Conservation (phyloP, 2,888 invertebrate species). For the Ennomos quercinarius region DNA sequence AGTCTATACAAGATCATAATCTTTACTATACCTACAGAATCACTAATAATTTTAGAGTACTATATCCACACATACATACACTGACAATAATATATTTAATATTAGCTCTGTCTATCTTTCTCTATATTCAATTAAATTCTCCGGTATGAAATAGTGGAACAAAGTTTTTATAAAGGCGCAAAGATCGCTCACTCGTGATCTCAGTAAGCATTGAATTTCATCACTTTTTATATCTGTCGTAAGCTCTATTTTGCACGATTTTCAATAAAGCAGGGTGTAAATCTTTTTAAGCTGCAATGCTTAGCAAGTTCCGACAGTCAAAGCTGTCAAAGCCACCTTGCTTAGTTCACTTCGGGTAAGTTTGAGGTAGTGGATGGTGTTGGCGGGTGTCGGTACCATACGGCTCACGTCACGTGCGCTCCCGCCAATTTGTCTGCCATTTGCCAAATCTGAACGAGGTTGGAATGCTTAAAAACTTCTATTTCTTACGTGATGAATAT, state of each 20-base stretch:
- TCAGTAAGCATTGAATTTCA: no score
- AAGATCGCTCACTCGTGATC: no score
- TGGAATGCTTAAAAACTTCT: constrained; percentile 49
- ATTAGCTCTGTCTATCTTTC: no score
- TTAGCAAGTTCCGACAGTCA: constrained; percentile 30
- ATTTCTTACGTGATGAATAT: neutral
- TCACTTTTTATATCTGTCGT: no score
- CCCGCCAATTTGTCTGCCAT: constrained; percentile 75
- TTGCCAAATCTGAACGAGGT: constrained; percentile 71
- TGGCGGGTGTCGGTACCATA: constrained; percentile 58
- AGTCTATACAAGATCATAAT: no score
- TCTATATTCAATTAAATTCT: no score
- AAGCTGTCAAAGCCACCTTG: constrained; percentile 45
- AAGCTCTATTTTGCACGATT: neutral
- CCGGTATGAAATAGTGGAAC: no score
- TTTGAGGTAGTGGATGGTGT: constrained; percentile 41
- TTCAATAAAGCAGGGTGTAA: neutral
- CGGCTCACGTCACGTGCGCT: constrained; percentile 62
- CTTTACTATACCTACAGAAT: no score
- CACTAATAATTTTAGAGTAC: no score
- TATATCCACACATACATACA: no score
- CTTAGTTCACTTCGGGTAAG: constrained; percentile 16
- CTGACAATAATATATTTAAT: no score
- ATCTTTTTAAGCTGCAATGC: constrained; percentile 28
- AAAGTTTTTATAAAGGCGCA: no score